These are phyloP conservation scores for Epinephelus cyanopodus DNA, from an alignment of 2,113 vertebrate genomes.

Conservation along the genomic window DNA sequence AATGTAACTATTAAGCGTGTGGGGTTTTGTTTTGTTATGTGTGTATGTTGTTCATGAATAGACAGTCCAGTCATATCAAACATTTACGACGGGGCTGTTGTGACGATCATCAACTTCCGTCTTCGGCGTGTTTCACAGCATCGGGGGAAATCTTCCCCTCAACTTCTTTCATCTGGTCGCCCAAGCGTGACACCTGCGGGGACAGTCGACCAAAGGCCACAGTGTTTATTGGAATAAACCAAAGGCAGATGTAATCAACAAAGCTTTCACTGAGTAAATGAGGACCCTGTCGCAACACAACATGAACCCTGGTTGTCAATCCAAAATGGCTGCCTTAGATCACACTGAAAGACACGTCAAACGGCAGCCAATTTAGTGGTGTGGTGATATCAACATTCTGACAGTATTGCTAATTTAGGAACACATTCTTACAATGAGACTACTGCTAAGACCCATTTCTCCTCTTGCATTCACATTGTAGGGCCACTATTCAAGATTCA, in stretches of 20 bases:
- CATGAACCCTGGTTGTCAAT: not conserved
- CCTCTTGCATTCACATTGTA: not conserved
- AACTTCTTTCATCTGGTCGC: slow-evolving; percentile 61
- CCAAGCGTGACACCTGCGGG: slow-evolving; percentile 58
- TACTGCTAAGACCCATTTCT: not conserved
- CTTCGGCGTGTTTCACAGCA: slow-evolving; percentile 81
- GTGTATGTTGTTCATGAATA: slow-evolving; percentile 76
- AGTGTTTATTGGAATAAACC: not conserved
- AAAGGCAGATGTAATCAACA: not conserved
- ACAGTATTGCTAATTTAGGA: not conserved
- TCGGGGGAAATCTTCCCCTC: slow-evolving; percentile 57
- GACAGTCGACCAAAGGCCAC: not conserved
- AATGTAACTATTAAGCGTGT: slow-evolving; percentile 63
- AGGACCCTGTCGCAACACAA: not conserved
- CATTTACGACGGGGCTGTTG: slow-evolving; percentile 72
- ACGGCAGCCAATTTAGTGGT: not conserved
- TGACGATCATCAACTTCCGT: slow-evolving; percentile 62
- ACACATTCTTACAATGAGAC: not conserved
- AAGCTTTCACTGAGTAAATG: not conserved
- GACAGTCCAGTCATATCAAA: slow-evolving; percentile 85
- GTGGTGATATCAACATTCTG: not conserved
- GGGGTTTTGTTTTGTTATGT: slow-evolving; percentile 41
- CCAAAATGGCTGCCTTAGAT: not conserved
- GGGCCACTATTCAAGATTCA: not conserved
- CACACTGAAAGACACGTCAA: not conserved